Evolutionary conservation across 2,797 vertebrate species (phyloP).

Genomic region (Cyclura pinguis): DNA sequence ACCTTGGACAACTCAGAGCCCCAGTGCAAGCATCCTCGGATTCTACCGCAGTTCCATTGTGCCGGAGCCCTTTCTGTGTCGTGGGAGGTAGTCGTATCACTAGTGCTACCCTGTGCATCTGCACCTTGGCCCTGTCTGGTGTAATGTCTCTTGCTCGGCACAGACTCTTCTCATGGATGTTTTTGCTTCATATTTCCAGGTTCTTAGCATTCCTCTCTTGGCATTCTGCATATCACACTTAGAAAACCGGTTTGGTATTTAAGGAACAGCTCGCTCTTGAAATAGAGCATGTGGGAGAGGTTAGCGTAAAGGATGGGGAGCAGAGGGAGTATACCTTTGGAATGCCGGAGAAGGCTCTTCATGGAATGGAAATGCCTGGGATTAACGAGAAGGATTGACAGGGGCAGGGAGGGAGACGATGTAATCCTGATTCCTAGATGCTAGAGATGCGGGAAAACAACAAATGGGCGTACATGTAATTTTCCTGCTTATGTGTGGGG

Average conservation of each 20-base stretch:
- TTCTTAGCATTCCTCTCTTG: conserved; percentile 1
- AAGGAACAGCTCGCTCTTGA: conserved; percentile 1
- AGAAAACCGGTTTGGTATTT: conserved; percentile 15
- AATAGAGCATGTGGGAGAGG: conserved; percentile 8
- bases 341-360: not conserved
- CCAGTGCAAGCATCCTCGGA: not conserved
- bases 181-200: not conserved
- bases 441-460: not conserved
- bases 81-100: not conserved
- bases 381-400: not conserved
- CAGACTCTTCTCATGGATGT: not conserved
- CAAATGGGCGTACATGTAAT: not conserved
- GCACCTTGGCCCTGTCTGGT: not conserved
- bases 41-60: not conserved
- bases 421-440: not conserved
- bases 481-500: not conserved
- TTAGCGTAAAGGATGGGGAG: not conserved
- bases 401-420: not conserved
- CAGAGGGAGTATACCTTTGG: not conserved
- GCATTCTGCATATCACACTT: conserved; percentile 9
- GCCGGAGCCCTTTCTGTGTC: not conserved
- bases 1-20: not conserved
- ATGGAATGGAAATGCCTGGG: not conserved
- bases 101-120: not conserved
- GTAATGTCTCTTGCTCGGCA: not conserved